Evolutionary conservation across 2,888 invertebrate genomes (phyloP), one percentile per base, ranked within the genome.

Genomic region (Spodoptera picta): DNA sequence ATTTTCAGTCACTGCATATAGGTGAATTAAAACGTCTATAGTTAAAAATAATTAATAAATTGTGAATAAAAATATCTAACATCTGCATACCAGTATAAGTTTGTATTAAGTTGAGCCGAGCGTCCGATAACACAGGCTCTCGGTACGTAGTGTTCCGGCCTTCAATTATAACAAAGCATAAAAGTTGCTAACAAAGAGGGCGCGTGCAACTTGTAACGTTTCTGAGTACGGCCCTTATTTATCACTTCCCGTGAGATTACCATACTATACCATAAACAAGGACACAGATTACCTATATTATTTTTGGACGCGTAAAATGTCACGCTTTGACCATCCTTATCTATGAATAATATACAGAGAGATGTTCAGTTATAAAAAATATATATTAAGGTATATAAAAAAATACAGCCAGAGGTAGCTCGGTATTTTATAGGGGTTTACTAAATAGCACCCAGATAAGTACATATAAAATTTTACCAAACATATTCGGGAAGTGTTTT

Each of bases 161-260:
- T 80, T 83, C 84, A 87, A 86, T 87, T 87, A 86, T 80, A 84
- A 84, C 83, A 84, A 81, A 82, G 79, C 83, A 77, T 84, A 86
- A 86, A 87, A 87, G 83, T 86, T 85, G 67, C 65, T 76, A 83
- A 87, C 87, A 86, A 87, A 87, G 83, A 78, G 81, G 82, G 81
- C 75, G 69, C 77, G 73, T 79, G 79, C 79, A 85, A 85, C 82
- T 86, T 86, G 73, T 83, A 83, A 85, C 84, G 75, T 79, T 72
- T 51, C 73, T 73, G 79, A 81, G 81, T 80, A 81, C 81, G 66
- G 72, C 72, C 80, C 77, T 86, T 87, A 75, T 76, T 89, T 88
- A 89, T 87, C 73, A 86, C 79, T 85, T 87, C 85, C 85, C 81
- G 77, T 77, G 81, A 83, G 86, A 88, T 87, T 86, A 87, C 81